Base-by-base conservation (phyloP, 1,140 invertebrate species). In the Drosophila bipectinata region DNA sequence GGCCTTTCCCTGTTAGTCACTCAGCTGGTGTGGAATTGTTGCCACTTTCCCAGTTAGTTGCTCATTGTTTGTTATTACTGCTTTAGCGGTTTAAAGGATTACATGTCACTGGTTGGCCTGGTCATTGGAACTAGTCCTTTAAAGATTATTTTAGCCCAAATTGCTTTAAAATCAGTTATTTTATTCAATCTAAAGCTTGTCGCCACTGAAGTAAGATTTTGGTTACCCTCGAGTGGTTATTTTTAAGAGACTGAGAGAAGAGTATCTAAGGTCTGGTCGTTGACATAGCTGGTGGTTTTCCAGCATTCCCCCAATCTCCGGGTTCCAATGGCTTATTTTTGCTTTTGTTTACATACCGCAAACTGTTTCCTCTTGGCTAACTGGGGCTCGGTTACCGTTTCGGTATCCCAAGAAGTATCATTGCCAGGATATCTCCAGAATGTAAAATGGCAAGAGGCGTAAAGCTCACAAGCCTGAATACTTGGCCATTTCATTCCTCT, bases 21-120 rank as follows among this genome's bases (percentile, higher is more conserved):
- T 49, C 51, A 57, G 52, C 64, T 26, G 44, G 51, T 47, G 44
- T 32, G 41, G 57, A 71, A 69, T 71, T 71, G 67, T 57, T 69
- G 30, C 51, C 44, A 69, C 64, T 69, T 56, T 71, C 34, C 39
- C 28, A 18, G 48, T n/a, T 28, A 28, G 26, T 28, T 6, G 26
- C 6, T 28, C 26, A 7, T 7, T 28, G 26, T 28, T 41, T 44
- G 48, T 53, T 68, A 41, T 56, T 48, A 24, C 32, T 39, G 66
- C 24, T 15, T 24, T 39, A 21, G 28, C 26, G 49, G 66, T 21
- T 47, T 24, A 18, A 56, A 18, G 41, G 41, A 10, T 56, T 56
- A 48, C 24, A 28, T 26, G 30, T 10, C 15, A 21, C n/a, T 28
- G 63, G 66, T 14, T n/a, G 24, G 14, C 21, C 18, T 28, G 15